Percentiles rank a stretch among this genome's conserved stretches.
phyloP scores from a whole-genome alignment of 2,888 invertebrate species.

The Troides aeacus region DNA sequence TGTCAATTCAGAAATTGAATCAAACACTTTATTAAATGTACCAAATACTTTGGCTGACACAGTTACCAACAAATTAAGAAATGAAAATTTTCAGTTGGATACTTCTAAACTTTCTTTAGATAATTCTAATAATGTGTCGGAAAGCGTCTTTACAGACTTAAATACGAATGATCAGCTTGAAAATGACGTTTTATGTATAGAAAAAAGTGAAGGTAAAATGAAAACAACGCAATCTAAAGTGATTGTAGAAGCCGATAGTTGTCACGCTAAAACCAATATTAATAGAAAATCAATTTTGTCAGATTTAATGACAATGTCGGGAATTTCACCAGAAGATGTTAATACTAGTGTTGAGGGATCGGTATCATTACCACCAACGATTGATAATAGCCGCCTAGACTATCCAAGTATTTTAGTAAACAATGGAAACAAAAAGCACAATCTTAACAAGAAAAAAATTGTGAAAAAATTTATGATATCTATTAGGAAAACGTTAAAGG shows the following conservation, averaged over 20 bases:
- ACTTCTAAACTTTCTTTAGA: not conserved
- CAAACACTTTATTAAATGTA: not conserved
- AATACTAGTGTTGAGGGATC: slow-evolving; percentile 12
- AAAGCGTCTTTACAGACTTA: not conserved
- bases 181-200: not conserved
- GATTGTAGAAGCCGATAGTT: not conserved
- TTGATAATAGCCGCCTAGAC: not conserved
- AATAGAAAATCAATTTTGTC: slow-evolving; percentile 61
- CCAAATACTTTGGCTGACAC: not conserved
- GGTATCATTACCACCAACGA: not conserved
- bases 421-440: not conserved
- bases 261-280: slow-evolving; percentile 13
- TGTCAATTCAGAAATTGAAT: not conserved
- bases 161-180: slow-evolving; percentile 6
- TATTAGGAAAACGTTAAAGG: slow-evolving; percentile 47
- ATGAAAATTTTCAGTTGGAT: slow-evolving; percentile 23
- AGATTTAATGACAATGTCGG: slow-evolving; percentile 75
- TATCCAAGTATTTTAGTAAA: not conserved
- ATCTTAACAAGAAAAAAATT: slow-evolving; percentile 33
- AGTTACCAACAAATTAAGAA: slow-evolving; percentile 22
- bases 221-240: slow-evolving; percentile 5
- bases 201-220: slow-evolving; percentile 5
- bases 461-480: slow-evolving; percentile 57
- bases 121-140: not conserved
- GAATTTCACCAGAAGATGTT: slow-evolving; percentile 63